Conservation (phyloP, 2,888 invertebrate genomes). For the Rotaria socialis region DNA sequence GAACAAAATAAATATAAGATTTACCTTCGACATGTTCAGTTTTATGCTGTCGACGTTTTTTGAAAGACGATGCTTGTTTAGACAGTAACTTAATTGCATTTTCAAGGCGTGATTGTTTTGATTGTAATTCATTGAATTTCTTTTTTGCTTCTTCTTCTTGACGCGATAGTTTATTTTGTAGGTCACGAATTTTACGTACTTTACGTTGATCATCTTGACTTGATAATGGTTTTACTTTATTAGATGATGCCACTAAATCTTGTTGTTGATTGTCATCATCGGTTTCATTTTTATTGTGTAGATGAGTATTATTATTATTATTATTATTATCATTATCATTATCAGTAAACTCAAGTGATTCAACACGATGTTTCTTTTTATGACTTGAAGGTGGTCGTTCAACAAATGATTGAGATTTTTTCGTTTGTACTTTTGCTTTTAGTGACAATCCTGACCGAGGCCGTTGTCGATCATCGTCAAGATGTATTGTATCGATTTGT, state of each 20-base stretch:
- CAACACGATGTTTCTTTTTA: neutral
- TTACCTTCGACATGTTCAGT: neutral
- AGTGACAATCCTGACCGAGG: neutral
- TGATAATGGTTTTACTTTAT: neutral
- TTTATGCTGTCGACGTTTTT: neutral
- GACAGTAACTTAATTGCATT: neutral
- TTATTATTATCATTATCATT: neutral
- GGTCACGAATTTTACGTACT: neutral
- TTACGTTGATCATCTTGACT: neutral
- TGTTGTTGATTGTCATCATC: neutral
- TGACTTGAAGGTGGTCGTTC: neutral
- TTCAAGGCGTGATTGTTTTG: conserved; percentile 24
- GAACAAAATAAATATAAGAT: too few species aligned
- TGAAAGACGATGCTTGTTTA: neutral
- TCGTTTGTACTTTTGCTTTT: neutral
- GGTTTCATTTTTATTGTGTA: neutral
- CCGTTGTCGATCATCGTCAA: neutral
- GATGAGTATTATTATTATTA: neutral
- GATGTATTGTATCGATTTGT: neutral
- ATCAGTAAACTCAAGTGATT: neutral
- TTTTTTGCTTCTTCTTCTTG: conserved; percentile 32
- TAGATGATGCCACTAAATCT: neutral
- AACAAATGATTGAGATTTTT: neutral
- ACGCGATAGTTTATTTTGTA: conserved; percentile 1
- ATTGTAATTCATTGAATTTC: conserved; percentile 19